phyloP scores from a whole-genome alignment of 2,797 vertebrate genomes.

The Sylvia borin region DNA sequence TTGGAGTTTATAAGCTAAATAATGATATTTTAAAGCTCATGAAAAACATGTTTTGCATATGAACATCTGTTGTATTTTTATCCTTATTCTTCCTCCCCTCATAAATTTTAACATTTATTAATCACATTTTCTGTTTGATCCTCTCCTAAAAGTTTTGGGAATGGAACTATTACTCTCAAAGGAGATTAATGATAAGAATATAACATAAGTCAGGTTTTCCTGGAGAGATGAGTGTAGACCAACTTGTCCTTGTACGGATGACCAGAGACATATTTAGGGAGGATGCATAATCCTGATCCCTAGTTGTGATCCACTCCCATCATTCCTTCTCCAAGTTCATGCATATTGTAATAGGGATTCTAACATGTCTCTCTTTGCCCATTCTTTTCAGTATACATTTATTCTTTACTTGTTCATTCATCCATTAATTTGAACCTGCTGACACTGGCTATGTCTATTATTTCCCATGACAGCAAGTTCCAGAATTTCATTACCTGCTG shows the following conservation, averaged over 20 bases:
- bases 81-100: background rate
- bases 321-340: background rate
- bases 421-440: background rate
- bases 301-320: background rate
- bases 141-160: background rate
- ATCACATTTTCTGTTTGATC: background rate
- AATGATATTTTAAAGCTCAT: background rate
- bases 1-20: background rate
- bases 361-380: background rate
- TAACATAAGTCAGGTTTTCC: accelerated
- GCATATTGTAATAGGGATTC: background rate
- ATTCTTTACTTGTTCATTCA: background rate
- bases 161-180: background rate
- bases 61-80: background rate
- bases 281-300: accelerated
- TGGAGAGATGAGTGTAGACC: background rate
- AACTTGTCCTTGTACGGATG: accelerated
- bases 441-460: background rate
- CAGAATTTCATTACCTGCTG: background rate
- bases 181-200: background rate
- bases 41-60: background rate
- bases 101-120: background rate
- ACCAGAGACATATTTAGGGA: background rate
- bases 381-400: background rate
- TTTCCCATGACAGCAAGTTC: background rate